These are phyloP conservation scores for Parazoanthus darwini DNA, from an alignment of 92 coral and sea anemone genomes.

Conservation along the genomic window DNA sequence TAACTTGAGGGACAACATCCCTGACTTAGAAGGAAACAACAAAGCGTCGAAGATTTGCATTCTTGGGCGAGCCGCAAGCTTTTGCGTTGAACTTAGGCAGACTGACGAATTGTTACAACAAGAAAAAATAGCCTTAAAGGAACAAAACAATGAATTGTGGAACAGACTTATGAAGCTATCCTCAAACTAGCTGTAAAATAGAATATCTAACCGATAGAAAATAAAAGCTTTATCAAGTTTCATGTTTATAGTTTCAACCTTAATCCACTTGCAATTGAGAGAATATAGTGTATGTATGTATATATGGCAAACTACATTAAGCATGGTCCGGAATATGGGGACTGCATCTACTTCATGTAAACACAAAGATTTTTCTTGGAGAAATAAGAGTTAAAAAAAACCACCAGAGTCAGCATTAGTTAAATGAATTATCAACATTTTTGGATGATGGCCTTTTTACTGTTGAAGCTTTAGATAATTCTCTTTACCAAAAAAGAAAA, in stretches of 20 bases:
- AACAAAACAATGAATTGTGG: conserved; percentile 19
- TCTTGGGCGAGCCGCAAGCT: conserved; percentile 22
- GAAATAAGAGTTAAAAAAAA: too few relatives aligned
- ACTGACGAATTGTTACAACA: conserved; percentile 11
- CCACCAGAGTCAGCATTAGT: too few relatives aligned
- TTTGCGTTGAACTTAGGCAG: conserved; percentile 11
- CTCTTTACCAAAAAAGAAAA: too few relatives aligned
- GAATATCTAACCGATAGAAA: not conserved
- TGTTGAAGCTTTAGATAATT: too few relatives aligned
- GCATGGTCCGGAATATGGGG: not conserved
- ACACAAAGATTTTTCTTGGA: too few relatives aligned
- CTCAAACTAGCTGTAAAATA: not conserved
- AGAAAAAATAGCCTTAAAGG: conserved; percentile 3
- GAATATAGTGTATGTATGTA: not conserved
- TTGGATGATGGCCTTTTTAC: too few relatives aligned
- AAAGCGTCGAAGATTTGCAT: conserved; percentile 34
- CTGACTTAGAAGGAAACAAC: not conserved
- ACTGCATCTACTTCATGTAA: too few relatives aligned
- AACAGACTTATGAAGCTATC: conserved; percentile 20
- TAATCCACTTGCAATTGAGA: not conserved
- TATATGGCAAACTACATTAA: not conserved
- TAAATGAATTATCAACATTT: too few relatives aligned
- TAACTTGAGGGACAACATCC: conserved; percentile 29
- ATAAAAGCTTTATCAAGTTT: not conserved
- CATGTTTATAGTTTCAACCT: not conserved